Conservation (phyloP, 2,797 vertebrate genomes). For the Orientallactaga sibirica region DNA sequence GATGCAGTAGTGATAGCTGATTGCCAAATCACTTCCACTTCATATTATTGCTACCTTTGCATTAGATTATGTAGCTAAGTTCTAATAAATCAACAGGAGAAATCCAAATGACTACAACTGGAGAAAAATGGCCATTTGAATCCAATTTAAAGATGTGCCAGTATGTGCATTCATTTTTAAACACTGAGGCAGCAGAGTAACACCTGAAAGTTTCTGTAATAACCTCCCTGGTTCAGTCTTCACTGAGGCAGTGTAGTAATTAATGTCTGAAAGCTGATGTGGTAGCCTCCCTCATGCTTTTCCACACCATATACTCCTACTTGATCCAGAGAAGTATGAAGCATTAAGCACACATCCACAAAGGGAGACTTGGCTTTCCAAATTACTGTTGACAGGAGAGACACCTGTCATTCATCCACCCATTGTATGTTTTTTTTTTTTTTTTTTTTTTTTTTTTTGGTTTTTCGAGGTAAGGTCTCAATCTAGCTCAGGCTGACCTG, state of each 20-base stretch:
- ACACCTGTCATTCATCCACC: background rate
- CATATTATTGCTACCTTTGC: background rate
- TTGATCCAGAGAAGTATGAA: background rate
- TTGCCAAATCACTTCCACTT: too few relatives aligned
- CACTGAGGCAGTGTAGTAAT: too few relatives aligned
- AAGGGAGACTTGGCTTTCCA: constrained; percentile 7
- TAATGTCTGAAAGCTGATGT: background rate
- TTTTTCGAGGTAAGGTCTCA: too few relatives aligned
- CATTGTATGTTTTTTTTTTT: background rate
- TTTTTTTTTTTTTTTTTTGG: too few relatives aligned
- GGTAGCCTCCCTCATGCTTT: background rate
- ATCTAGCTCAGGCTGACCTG: too few relatives aligned
- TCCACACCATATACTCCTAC: background rate
- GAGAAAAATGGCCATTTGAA: too few relatives aligned
- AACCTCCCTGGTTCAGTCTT: too few relatives aligned
- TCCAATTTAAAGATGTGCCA: too few relatives aligned
- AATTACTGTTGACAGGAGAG: background rate
- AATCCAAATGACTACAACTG: background rate
- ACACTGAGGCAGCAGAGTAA: too few relatives aligned
- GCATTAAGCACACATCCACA: background rate
- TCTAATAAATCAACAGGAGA: constrained; percentile 9
- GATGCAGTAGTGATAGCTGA: background rate
- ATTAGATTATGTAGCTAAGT: background rate
- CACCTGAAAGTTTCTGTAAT: too few relatives aligned
- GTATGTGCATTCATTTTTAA: too few relatives aligned